Percentiles rank a stretch among this genome's conserved stretches.
Evolutionary conservation across 2,113 vertebrate species (phyloP).

Genomic region (Haemorhous mexicanus): DNA sequence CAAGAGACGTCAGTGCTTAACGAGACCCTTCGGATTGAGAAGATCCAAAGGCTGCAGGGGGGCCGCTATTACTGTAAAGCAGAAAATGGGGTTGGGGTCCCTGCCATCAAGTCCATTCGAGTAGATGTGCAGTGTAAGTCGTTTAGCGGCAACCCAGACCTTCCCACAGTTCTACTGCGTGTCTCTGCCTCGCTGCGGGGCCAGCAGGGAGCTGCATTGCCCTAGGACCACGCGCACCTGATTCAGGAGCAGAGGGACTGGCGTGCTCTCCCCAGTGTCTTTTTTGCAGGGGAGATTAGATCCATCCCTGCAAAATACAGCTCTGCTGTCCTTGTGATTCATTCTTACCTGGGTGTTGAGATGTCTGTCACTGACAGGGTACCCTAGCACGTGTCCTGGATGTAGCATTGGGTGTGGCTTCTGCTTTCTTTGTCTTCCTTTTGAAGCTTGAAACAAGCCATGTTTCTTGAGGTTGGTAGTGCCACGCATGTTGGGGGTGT

Average conservation of each 20-base stretch:
- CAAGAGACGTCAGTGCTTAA: constrained; percentile 98
- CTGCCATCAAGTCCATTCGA: constrained; percentile 99
- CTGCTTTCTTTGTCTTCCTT: background rate
- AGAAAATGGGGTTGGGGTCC: constrained; percentile 96
- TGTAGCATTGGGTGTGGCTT: background rate
- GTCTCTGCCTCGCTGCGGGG: background rate
- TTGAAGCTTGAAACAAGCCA: background rate
- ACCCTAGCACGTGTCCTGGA: background rate
- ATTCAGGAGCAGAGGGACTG: constrained; percentile 13
- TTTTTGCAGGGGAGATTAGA: background rate
- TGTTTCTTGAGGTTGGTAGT: background rate
- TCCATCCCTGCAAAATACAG: background rate
- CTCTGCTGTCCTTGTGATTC: background rate
- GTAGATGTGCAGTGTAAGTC: constrained; percentile 99
- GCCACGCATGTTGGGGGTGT: rapidly evolving
- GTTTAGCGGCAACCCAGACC: constrained; percentile 54
- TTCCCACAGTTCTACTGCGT: constrained; percentile 70
- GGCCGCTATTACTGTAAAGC: constrained; percentile 99
- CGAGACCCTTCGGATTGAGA: constrained; percentile 91
- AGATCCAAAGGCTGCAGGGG: constrained; percentile 91
- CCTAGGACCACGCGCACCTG: background rate
- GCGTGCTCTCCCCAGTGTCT: background rate
- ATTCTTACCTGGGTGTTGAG: background rate
- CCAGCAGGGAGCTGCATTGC: constrained; percentile 46
- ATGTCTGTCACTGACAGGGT: background rate